Evolutionary conservation across 2,888 invertebrate species (phyloP).

Genomic region (Alcis repandata): DNA sequence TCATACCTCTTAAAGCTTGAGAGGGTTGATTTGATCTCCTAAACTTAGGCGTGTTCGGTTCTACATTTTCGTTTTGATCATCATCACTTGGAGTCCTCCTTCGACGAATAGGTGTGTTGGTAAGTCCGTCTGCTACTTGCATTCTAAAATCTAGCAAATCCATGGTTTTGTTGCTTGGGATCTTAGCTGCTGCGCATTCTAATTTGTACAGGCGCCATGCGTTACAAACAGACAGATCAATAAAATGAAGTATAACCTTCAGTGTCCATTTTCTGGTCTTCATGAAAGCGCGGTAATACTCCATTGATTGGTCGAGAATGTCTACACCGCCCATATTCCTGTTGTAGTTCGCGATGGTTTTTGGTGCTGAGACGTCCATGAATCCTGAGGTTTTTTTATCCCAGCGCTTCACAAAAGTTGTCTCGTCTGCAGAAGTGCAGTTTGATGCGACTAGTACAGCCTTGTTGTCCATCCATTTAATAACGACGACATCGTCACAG

Average conservation of each 20-base stretch:
- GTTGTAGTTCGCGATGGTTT: conserved; percentile 40
- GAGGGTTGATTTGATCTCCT: conserved; percentile 40
- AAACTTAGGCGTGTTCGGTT: conserved; percentile 5
- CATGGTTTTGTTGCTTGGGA: conserved; percentile 24
- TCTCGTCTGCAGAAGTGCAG: conserved; percentile 1
- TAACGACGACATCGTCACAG: conserved; percentile 28
- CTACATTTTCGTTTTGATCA: conserved; percentile 8
- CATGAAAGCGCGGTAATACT: conserved; percentile 48
- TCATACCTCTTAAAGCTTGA: conserved; percentile 48
- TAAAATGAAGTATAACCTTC: conserved; percentile 45
- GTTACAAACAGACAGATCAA: conserved; percentile 50
- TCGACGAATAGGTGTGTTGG: conserved; percentile 1
- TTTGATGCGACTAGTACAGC: conserved; percentile 8
- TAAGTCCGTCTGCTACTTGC: conserved; percentile 14
- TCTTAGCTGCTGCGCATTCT: conserved; percentile 22
- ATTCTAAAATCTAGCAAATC: conserved; percentile 21
- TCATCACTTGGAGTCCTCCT: conserved; percentile 9
- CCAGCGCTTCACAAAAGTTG: conserved; percentile 1
- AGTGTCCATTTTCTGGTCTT: conserved; percentile 58
- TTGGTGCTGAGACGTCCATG: neutral
- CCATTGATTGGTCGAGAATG: conserved; percentile 47
- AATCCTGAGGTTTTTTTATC: neutral
- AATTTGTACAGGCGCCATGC: conserved; percentile 49
- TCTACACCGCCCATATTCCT: conserved; percentile 43
- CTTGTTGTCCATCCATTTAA: conserved; percentile 46